phyloP scores from a whole-genome alignment of 2,888 invertebrate genomes.

The Hartigia nigra region DNA sequence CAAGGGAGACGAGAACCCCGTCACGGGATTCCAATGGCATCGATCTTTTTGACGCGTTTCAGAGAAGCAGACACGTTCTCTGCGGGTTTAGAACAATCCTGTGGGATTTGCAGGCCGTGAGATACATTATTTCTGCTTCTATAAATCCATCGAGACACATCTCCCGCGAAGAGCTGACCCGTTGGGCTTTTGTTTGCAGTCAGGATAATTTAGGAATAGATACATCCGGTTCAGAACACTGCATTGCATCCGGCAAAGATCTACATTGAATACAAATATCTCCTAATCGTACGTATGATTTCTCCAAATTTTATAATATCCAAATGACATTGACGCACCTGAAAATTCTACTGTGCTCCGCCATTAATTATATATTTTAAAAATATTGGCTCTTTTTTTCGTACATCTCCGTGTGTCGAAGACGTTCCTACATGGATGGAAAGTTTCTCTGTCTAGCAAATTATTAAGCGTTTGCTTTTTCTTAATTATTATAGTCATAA shows the following conservation, averaged over 20 bases:
- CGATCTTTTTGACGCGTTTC: conserved; percentile 1
- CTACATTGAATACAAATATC: neutral
- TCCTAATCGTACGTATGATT: neutral
- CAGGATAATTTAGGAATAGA: neutral
- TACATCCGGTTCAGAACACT: neutral
- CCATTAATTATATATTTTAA: neutral
- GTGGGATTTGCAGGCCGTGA: neutral
- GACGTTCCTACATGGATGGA: neutral
- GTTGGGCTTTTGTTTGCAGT: neutral
- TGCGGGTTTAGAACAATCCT: conserved; percentile 2
- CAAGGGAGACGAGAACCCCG: neutral
- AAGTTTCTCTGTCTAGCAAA: neutral
- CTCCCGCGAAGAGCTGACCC: neutral
- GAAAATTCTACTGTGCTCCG: neutral
- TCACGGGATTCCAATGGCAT: conserved; percentile 14
- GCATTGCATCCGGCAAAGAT: neutral
- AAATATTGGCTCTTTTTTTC: no score
- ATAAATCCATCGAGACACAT: neutral
- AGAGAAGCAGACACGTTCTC: neutral
- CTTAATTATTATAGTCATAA: neutral
- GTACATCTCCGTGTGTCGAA: neutral
- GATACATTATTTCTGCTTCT: conserved; percentile 3
- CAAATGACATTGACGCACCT: neutral
- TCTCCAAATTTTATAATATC: neutral
- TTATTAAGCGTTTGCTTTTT: neutral